phyloP scores from a whole-genome alignment of 2,113 vertebrate genomes.

The Amblyopsis rosae region DNA sequence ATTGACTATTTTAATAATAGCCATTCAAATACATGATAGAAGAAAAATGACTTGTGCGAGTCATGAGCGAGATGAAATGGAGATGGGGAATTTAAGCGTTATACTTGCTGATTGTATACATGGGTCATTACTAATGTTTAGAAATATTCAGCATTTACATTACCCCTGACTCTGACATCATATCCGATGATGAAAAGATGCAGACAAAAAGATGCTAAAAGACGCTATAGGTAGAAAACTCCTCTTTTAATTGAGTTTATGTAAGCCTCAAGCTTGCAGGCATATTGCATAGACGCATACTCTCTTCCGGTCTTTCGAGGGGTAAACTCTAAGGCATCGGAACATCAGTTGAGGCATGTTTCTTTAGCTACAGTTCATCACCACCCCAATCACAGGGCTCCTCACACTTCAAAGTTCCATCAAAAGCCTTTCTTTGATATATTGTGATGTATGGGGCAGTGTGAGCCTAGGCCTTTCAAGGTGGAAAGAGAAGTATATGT shows the following conservation, averaged over 20 bases:
- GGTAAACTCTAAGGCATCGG: conserved; percentile 59
- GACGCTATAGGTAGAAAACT: too few species aligned
- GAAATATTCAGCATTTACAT: conserved; percentile 1
- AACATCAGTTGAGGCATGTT: conserved; percentile 60
- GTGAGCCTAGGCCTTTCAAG: conserved; percentile 59
- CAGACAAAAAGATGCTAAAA: conserved; percentile 23
- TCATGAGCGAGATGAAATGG: too few species aligned
- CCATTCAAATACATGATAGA: too few species aligned
- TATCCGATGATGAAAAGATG: conserved; percentile 12
- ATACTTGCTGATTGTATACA: too few species aligned
- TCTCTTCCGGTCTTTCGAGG: conserved; percentile 36
- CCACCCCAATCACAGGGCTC: conserved; percentile 57
- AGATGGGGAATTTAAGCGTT: too few species aligned
- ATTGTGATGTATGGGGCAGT: conserved; percentile 64
- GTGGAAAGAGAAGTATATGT: conserved; percentile 58
- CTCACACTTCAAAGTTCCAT: conserved; percentile 68
- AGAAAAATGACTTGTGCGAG: too few species aligned
- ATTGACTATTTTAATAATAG: too few species aligned
- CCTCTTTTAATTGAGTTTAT: conserved; percentile 51
- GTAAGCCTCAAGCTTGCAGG: conserved; percentile 37
- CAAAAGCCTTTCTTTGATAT: conserved; percentile 68
- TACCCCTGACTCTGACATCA: conserved; percentile 25
- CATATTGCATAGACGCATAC: conserved; percentile 14
- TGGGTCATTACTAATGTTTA: not conserved
- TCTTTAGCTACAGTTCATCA: conserved; percentile 54